Evolutionary conservation across 1,140 invertebrate genomes (phyloP), one percentile per base, ranked within the genome.

Genomic region (Zaprionus gabonicus): DNA sequence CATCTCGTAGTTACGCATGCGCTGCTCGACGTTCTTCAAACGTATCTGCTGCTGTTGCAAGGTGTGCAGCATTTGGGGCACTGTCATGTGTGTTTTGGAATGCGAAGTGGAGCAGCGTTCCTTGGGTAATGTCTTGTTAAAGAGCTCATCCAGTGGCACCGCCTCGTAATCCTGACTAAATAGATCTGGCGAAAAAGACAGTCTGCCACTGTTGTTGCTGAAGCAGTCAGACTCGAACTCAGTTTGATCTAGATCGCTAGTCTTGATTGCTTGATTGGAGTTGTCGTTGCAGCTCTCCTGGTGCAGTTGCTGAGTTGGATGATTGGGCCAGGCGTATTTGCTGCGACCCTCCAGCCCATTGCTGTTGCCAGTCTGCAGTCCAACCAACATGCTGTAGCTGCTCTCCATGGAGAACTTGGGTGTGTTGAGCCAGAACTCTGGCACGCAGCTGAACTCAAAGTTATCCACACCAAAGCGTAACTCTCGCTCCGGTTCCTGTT

Each of bases 331-430:
- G 49, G 91, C 83, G 53, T 79, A 77, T 44, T 91, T 92, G 71
- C 78, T 87, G 77, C 91, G 91, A 12, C 91, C 91, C 57, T 92
- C 91, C 53, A 92, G 36, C 0, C 87, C 91, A 36, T 90, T 92
- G 56, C 79, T 91, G n/a, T 56, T 66, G 12, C 91, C 88, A 2
- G 88, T 76, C 72, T 92, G 91, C 34, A 92, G 59, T 7, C 91
- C 91, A 20, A 92, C 87, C 55, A 92, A 60, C 80, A 92, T 91
- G 80, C 91, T 91, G 78, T 92, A 92, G 69, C 67, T 90, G 46
- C 91, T 92, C 57, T 92, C 91, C 17, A 92, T 91, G 34, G 91
- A 92, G 53, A 87, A 91, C 65, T 87, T 92, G n/a, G 81, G 75
- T 23, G 75, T 58, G 1, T 63, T 76, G 15, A 63, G 55, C 76